A percentile compares a stretch with the other conserved stretches of the same genome.
phyloP scores from a whole-genome alignment of 1,140 invertebrate species.

The Anthonomus grandis region DNA sequence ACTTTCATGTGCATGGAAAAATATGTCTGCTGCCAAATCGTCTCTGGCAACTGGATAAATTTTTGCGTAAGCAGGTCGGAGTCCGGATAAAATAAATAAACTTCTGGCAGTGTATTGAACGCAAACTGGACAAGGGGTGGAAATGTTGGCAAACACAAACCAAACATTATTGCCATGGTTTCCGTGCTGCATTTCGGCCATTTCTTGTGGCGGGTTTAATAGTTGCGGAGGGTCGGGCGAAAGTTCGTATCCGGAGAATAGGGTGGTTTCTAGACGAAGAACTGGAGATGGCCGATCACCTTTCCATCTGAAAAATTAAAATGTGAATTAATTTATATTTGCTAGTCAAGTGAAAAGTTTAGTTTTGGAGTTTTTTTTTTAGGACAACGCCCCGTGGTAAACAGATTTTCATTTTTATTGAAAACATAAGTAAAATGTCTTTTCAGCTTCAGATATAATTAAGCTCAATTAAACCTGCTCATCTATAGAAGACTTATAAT shows the following conservation, averaged over 20 bases:
- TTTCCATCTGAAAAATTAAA: slow-evolving; percentile 53
- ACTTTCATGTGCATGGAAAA: slow-evolving; percentile 58
- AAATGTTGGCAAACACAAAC: slow-evolving; percentile 64
- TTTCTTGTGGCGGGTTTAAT: slow-evolving; percentile 48
- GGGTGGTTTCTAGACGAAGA: slow-evolving; percentile 56
- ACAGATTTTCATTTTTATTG: too few species aligned
- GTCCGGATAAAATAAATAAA: slow-evolving; percentile 55
- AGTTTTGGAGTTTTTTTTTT: too few species aligned
- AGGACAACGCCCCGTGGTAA: too few species aligned
- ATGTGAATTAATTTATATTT: too few species aligned
- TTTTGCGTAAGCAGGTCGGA: slow-evolving; percentile 59
- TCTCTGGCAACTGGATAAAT: slow-evolving; percentile 58
- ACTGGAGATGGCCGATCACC: slow-evolving; percentile 56
- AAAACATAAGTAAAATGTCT: too few species aligned
- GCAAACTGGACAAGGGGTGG: slow-evolving; percentile 57
- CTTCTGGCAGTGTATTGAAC: slow-evolving; percentile 57
- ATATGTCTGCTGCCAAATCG: slow-evolving; percentile 58
- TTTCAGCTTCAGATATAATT: too few species aligned
- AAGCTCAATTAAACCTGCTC: too few species aligned
- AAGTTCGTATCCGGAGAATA: slow-evolving; percentile 63
- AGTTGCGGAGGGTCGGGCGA: slow-evolving; percentile 47
- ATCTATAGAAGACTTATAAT: too few species aligned
- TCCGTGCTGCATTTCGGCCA: slow-evolving; percentile 56
- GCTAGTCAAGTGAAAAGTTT: too few species aligned
- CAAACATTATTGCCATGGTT: slow-evolving; percentile 57